These are phyloP conservation scores for Pandion haliaetus DNA, from an alignment of 2,113 vertebrate genomes.

Conservation along the genomic window DNA sequence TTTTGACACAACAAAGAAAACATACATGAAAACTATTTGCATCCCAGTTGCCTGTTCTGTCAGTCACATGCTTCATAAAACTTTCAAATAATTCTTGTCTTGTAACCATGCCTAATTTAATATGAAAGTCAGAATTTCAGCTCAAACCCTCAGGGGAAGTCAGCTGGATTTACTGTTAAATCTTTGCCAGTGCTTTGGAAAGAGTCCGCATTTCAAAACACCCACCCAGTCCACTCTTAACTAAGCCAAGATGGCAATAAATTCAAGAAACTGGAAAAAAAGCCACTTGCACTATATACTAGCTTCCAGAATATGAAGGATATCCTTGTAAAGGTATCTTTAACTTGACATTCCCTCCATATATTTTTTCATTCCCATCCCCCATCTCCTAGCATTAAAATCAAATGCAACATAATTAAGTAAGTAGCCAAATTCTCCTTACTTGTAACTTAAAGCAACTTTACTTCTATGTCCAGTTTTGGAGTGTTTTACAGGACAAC, in stretches of 20 bases:
- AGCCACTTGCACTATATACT: not conserved
- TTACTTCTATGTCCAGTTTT: not conserved
- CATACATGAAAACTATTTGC: not conserved
- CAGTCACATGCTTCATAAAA: conserved; percentile 8
- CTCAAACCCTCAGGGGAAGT: not conserved
- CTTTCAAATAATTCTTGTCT: conserved; percentile 22
- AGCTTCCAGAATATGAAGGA: not conserved
- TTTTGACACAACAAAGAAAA: not conserved
- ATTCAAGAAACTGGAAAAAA: not conserved
- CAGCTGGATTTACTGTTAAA: not conserved
- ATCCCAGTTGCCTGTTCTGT: not conserved
- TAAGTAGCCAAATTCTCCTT: not conserved
- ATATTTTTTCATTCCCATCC: not conserved
- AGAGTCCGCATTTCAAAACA: not conserved
- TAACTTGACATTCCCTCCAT: not conserved
- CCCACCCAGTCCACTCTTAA: not conserved
- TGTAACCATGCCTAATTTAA: conserved; percentile 43
- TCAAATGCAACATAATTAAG: not conserved
- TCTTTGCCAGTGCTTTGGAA: conserved; percentile 2
- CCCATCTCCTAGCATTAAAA: not conserved
- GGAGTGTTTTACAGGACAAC: not conserved
- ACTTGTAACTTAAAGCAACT: not conserved
- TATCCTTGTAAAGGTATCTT: not conserved
- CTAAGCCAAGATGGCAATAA: conserved; percentile 7
- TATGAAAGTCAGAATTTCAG: conserved; percentile 45